Evolutionary conservation across 2,797 vertebrate species (phyloP).

Genomic region (Lutjanus campechanus): DNA sequence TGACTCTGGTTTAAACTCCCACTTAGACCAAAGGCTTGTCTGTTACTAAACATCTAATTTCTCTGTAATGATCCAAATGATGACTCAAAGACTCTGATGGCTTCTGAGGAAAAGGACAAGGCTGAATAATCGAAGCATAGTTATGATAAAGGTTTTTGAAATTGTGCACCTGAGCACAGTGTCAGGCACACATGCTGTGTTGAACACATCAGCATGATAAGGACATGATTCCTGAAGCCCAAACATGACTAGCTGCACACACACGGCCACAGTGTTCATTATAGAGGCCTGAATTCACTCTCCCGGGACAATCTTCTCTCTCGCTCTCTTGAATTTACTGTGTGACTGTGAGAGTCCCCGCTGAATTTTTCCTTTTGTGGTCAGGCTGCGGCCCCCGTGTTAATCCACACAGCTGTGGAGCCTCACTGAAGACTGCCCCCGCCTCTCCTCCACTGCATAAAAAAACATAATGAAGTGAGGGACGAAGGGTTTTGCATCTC

Average conservation of each 20-base stretch:
- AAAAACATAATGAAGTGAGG: conserved; percentile 11
- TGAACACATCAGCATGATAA: background rate
- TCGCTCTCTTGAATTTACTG: conserved; percentile 16
- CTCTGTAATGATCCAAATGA: background rate
- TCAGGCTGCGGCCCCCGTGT: conserved; percentile 40
- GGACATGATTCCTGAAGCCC: background rate
- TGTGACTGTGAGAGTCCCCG: background rate
- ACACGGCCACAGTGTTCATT: conserved; percentile 14
- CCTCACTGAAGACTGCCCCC: conserved; percentile 36
- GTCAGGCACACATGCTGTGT: background rate
- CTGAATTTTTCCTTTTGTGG: conserved; percentile 72
- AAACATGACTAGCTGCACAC: background rate
- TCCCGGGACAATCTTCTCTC: conserved; percentile 24
- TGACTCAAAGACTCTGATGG: background rate
- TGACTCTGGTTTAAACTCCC: background rate
- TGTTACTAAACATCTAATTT: background rate
- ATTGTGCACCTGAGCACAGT: background rate
- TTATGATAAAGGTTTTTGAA: background rate
- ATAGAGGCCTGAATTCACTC: conserved; percentile 11
- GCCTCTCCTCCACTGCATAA: conserved; percentile 13
- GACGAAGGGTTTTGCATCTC: conserved; percentile 10
- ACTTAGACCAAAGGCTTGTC: background rate
- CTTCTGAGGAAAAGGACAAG: background rate
- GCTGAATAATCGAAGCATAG: background rate
- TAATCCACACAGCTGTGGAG: conserved; percentile 63